Evolutionary conservation across 2,797 vertebrate genomes (phyloP).

Genomic region (Pseudochromis fuscus): DNA sequence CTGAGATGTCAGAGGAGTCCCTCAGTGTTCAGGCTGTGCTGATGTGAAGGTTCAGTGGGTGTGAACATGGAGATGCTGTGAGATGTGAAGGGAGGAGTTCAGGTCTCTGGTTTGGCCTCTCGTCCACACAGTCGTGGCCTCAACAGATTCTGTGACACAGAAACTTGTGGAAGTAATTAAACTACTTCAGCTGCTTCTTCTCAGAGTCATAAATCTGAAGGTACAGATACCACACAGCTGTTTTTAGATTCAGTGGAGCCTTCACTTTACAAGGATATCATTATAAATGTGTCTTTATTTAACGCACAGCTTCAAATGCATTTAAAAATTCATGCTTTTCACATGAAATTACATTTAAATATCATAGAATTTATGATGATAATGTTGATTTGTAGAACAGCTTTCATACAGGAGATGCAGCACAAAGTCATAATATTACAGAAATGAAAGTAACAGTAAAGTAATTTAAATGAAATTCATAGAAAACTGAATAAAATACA

Average conservation of each 20-base stretch:
- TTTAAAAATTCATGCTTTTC: not conserved
- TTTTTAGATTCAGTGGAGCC: not conserved
- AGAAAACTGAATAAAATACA: no score
- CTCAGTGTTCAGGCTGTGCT: no score
- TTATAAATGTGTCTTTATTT: not conserved
- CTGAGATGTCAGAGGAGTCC: not conserved
- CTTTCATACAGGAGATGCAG: no score
- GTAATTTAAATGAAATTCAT: no score
- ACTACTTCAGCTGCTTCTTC: not conserved
- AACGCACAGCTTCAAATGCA: not conserved
- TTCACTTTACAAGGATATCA: not conserved
- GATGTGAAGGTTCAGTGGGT: no score
- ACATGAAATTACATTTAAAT: not conserved
- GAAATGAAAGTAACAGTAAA: no score
- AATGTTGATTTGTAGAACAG: no score
- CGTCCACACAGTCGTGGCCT: not conserved
- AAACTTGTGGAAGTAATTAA: slow-evolving; percentile 14
- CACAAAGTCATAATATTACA: no score
- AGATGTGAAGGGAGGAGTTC: not conserved
- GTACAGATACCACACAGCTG: not conserved
- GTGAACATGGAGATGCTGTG: not conserved
- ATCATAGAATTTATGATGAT: no score
- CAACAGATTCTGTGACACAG: not conserved
- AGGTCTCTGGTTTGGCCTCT: not conserved
- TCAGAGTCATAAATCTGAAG: slow-evolving; percentile 8